phyloP scores from a whole-genome alignment of 2,888 invertebrate species.

The Phortica magna region DNA sequence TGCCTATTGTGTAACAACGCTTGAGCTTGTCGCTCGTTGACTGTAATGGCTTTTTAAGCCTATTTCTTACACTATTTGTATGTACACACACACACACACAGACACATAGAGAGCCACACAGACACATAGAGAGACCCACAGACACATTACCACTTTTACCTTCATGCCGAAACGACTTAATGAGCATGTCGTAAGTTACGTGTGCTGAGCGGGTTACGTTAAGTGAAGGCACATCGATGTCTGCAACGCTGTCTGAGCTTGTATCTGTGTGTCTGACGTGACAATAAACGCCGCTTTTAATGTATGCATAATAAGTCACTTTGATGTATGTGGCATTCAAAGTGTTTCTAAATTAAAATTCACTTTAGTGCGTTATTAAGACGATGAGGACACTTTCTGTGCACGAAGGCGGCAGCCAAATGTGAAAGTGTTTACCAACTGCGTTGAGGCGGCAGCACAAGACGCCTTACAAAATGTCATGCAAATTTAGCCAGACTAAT shows the following conservation, averaged over 20 bases:
- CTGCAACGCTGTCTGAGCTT: background rate
- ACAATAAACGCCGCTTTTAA: slow-evolving; percentile 69
- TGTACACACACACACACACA: too few relatives aligned
- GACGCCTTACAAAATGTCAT: too few relatives aligned
- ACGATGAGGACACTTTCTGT: background rate
- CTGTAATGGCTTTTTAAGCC: slow-evolving; percentile 72
- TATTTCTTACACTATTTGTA: slow-evolving; percentile 54
- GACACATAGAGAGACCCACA: background rate
- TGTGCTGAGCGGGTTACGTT: background rate
- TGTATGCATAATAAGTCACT: slow-evolving; percentile 63
- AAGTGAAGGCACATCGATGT: slow-evolving; percentile 7
- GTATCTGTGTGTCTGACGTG: slow-evolving; percentile 28
- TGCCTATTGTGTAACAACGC: slow-evolving; percentile 55
- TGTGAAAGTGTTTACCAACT: background rate
- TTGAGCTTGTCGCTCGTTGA: slow-evolving; percentile 58
- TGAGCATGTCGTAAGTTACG: background rate
- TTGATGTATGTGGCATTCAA: slow-evolving; percentile 39
- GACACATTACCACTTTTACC: slow-evolving; percentile 16
- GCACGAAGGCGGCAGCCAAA: background rate
- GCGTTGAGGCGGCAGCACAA: too few relatives aligned
- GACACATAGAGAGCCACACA: too few relatives aligned
- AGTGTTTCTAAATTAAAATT: slow-evolving; percentile 47
- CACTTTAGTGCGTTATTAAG: background rate
- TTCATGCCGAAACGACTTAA: background rate
- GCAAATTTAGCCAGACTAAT: too few relatives aligned